Evolutionary conservation across 1,140 invertebrate genomes (phyloP), one percentile per base, ranked within the genome.

Genomic region (Neodiprion virginianus): DNA sequence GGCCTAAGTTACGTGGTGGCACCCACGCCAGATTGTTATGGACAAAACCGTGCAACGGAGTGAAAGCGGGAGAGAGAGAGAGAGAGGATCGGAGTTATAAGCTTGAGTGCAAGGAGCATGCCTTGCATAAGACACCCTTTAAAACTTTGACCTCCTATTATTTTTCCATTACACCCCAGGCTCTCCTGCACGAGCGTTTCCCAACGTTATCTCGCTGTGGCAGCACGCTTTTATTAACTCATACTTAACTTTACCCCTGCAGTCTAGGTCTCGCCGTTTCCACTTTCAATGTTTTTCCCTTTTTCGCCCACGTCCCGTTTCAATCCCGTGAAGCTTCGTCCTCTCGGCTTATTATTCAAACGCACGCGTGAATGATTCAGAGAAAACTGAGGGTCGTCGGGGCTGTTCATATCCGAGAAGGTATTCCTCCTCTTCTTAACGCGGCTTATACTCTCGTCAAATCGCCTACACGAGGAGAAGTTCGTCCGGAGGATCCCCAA

Each of bases 171-270:
- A 8, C n/a, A 12, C 53, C 53, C 53, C 11, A 61, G n/a, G 4
- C 3, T 61, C 11, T 5, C n/a, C 11, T 61, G 11, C 28, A 40
- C 28, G 28, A 40, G 1, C 5, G 28, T 4, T 40, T 12, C 5
- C 11, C 11, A 61, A 61, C 53, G 53, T 61, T 61, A 61, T 61
- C 53, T 61, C 53, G 53, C 53, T 17, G 8, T 61, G 53, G 53
- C 53, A 61, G 53, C 28, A 61, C 53, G 53, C 53, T 61, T 61
- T 61, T 61, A 61, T 61, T 61, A 17, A 61, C 53, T 61, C 11
- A 17, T 61, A 61, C 53, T 61, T 17, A 14, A 61, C 11, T 61
- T 5, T 17, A 61, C n/a, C 53, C n/a, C n/a, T 8, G 53, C 53
- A 61, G 53, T 61, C 53, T 61, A 61, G 53, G n/a, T 17, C 53